A percentile compares a stretch with the other conserved stretches of the same genome.
Evolutionary conservation across 2,113 vertebrate species (phyloP).

Genomic region (Varanus salvator): DNA sequence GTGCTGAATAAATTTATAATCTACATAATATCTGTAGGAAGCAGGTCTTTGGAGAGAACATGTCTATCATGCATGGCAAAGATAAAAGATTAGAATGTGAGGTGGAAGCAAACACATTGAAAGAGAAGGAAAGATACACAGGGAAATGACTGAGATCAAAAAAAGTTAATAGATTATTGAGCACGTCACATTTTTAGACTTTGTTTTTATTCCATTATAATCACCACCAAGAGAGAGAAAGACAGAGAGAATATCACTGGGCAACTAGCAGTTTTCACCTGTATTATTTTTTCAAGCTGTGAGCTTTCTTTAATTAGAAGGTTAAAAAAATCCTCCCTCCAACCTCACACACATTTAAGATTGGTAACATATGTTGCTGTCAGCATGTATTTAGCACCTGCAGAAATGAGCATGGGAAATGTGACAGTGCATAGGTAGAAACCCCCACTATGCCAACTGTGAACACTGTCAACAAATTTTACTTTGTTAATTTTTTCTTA

Average conservation of each 20-base stretch:
- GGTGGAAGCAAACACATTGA: constrained; percentile 56
- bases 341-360: constrained; percentile 65
- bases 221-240: constrained; percentile 20
- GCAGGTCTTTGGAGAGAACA: constrained; percentile 46
- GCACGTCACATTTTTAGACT: constrained; percentile 30
- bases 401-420: constrained; percentile 79
- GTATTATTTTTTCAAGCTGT: constrained; percentile 70
- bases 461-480: constrained; percentile 80
- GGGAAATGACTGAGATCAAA: constrained; percentile 16
- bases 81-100: constrained; percentile 63
- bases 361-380: constrained; percentile 86
- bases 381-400: constrained; percentile 86
- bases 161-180: constrained; percentile 39
- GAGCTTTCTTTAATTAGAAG: constrained; percentile 78
- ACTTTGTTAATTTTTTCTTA: constrained; percentile 81
- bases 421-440: constrained; percentile 78
- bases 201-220: constrained; percentile 48
- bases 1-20: constrained; percentile 40
- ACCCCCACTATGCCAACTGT: constrained; percentile 66
- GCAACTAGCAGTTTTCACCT: constrained; percentile 75
- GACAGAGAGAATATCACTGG: constrained; percentile 57
- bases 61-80: constrained; percentile 36
- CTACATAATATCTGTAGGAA: constrained; percentile 38
- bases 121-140: constrained; percentile 22
- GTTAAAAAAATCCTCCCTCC: constrained; percentile 56